Evolutionary conservation across 2,113 vertebrate genomes (phyloP), one percentile per base, ranked within the genome.

Genomic region (Perccottus glenii): DNA sequence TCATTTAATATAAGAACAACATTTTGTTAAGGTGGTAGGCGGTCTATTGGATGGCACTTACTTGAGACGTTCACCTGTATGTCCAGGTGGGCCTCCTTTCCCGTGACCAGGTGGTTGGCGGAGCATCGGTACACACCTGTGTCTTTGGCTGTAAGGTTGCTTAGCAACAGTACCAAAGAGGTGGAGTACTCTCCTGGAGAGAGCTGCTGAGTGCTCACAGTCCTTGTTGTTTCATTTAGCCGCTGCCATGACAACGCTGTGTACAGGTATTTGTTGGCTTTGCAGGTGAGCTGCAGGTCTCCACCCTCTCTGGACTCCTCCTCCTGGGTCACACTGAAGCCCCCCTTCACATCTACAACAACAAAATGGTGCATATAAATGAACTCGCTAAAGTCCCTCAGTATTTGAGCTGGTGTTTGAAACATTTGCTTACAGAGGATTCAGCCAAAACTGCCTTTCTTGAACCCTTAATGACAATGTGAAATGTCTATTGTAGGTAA

Each of bases 231-330:
- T 81, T 74, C n/a, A 7, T 76, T 4, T 85, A 94, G 67, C 79
- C 85, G 71, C 90, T 94, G 89, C 96, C 96, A 99, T 40, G 93
- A 88, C 75, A 98, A 58, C 44, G 93, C 88, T 53, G 87, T 91
- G 91, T 96, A 98, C 43, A 99, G 87, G 91, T 96, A 94, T 78
- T 94, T 98, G 89, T 93, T 99, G 71, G 94, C 96, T 0, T 83
- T 89, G 84, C 96, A 99, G 68, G 94, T 95, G 83, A 99, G 88
- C 35, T 87, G 83, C 72, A 97, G 90, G 67, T 95, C 93, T 56
- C 94, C 93, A 56, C 96, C 96, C 92, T 98, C 96, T 14, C 91
- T 86, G 0, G 95, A 93, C 52, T 93, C 83, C 78, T 93, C 94
- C 85, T 91, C 87, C 86, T 94, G 80, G 61, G 62, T 90, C 53